phyloP scores from a whole-genome alignment of 2,113 vertebrate genomes.

The Fulmarus glacialis region DNA sequence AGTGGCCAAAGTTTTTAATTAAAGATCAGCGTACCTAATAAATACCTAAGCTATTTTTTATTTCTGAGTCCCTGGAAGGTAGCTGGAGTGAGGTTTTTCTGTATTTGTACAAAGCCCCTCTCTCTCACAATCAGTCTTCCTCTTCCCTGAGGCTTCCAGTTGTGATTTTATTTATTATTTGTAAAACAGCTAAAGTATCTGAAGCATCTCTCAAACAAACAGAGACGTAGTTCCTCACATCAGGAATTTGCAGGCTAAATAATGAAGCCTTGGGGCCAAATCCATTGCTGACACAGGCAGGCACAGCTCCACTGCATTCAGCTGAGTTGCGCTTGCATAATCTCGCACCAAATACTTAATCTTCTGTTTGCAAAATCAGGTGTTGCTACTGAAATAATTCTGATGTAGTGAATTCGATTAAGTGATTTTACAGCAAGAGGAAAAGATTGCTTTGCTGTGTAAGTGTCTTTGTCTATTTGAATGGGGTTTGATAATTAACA shows the following conservation, averaged over 20 bases:
- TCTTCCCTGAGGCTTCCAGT: background rate
- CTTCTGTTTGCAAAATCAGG: background rate
- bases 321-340: background rate
- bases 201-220: background rate
- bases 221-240: background rate
- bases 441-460: background rate
- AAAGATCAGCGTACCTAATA: background rate
- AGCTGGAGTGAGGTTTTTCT: background rate
- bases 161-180: background rate
- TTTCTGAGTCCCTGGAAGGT: background rate
- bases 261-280: background rate
- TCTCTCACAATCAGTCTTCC: background rate
- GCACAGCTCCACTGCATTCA: background rate
- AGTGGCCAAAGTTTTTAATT: background rate
- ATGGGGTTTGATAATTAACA: background rate
- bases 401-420: background rate
- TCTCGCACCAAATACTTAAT: background rate
- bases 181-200: background rate
- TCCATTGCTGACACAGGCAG: background rate
- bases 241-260: background rate
- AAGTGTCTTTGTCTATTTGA: background rate
- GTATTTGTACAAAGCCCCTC: background rate
- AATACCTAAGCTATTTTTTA: background rate
- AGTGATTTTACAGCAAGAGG: background rate
- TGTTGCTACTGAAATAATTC: background rate